Evolutionary conservation across 2,113 vertebrate species (phyloP).

Genomic region (Sinocyclocheilus rhinocerous): DNA sequence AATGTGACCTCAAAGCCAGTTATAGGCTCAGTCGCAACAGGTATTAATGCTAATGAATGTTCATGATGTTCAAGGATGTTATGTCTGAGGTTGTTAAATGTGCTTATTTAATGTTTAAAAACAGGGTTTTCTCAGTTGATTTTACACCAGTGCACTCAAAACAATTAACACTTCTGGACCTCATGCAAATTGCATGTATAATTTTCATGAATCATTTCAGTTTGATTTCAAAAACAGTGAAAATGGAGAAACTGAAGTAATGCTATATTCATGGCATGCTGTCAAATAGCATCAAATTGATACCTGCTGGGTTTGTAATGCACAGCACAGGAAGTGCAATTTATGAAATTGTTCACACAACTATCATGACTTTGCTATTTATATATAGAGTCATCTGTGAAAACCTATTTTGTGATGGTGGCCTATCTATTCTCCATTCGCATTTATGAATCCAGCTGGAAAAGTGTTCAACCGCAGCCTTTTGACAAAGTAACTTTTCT

Average conservation of each 20-base stretch:
- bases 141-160: neutral
- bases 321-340: neutral
- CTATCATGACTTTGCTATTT: constrained; percentile 8
- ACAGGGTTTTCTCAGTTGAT: neutral
- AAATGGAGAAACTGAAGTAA: neutral
- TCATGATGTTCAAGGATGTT: neutral
- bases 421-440: neutral
- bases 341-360: neutral
- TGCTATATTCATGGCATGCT: neutral
- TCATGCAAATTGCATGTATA: neutral
- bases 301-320: neutral
- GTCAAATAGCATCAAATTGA: neutral
- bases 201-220: neutral
- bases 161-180: neutral
- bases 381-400: neutral
- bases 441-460: neutral
- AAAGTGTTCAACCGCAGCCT: neutral
- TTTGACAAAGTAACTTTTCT: neutral
- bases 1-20: constrained; percentile 85
- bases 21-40: constrained; percentile 87
- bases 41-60: constrained; percentile 67
- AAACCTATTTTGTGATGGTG: neutral
- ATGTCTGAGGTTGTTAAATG: neutral
- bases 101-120: neutral
- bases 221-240: neutral